phyloP scores from a whole-genome alignment of 2,113 vertebrate species.

The Hemiscyllium ocellatum region DNA sequence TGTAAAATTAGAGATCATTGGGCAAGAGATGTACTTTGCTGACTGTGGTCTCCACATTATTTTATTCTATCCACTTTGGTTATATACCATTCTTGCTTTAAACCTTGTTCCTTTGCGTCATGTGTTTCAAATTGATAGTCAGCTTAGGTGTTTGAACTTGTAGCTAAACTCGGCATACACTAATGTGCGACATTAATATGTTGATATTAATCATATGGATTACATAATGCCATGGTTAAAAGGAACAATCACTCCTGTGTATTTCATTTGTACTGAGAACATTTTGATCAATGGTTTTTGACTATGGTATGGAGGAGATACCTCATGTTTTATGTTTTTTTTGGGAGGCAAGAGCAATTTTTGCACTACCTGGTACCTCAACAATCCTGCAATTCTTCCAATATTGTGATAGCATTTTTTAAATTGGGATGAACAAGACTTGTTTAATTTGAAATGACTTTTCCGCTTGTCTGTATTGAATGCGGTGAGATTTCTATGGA shows the following conservation, averaged over 20 bases:
- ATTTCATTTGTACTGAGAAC: neutral
- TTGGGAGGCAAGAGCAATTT: neutral
- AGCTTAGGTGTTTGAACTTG: neutral
- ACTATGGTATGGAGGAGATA: neutral
- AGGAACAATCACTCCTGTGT: neutral
- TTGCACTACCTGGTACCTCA: neutral
- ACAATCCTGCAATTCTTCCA: neutral
- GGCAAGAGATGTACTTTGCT: neutral
- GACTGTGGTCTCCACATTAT: neutral
- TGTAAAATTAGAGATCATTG: neutral
- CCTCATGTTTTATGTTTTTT: neutral
- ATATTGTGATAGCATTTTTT: too few relatives aligned
- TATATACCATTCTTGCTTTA: neutral
- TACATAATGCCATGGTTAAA: neutral
- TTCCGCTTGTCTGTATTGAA: neutral
- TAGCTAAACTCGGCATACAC: neutral
- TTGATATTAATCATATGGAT: neutral
- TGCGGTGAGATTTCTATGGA: neutral
- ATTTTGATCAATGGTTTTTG: neutral
- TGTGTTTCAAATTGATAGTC: neutral
- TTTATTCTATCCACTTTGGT: neutral
- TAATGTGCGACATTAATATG: neutral
- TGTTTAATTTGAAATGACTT: neutral
- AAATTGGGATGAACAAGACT: neutral
- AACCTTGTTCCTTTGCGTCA: neutral